Conservation (phyloP, 2,797 vertebrate genomes). For the Clarias platycephalus region DNA sequence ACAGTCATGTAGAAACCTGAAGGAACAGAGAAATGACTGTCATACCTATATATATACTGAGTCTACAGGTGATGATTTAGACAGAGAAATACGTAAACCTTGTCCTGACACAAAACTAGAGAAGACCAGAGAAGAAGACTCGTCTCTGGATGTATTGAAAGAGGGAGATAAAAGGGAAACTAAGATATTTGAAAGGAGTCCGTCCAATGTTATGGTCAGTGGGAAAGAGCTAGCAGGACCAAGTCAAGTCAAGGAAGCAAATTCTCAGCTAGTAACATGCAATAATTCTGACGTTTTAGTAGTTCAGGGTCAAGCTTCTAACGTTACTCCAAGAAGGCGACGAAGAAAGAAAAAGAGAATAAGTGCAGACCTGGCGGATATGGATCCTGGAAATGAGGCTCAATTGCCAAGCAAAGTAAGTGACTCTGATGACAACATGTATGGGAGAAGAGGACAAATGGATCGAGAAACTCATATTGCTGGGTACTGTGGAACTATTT, state of each 20-base stretch:
- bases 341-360: constrained; percentile 72
- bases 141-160: constrained; percentile 47
- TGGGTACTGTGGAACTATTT: constrained; percentile 38
- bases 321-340: constrained; percentile 65
- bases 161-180: constrained; percentile 33
- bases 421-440: constrained; percentile 67
- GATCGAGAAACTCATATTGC: constrained; percentile 36
- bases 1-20: constrained; percentile 54
- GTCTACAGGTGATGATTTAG: constrained; percentile 49
- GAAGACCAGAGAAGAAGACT: constrained; percentile 52
- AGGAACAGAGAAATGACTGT: constrained; percentile 53
- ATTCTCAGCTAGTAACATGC: constrained; percentile 19
- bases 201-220: constrained; percentile 14
- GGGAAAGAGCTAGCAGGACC: constrained; percentile 25
- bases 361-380: constrained; percentile 58
- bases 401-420: constrained; percentile 47
- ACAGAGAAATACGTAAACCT: constrained; percentile 46
- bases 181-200: constrained; percentile 21
- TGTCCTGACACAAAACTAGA: constrained; percentile 50
- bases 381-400: constrained; percentile 50
- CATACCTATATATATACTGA: constrained; percentile 47
- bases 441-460: constrained; percentile 34
- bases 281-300: constrained; percentile 38
- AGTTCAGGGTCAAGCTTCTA: constrained; percentile 53
- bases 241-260: constrained; percentile 31